A percentile compares a stretch with the other conserved stretches of the same genome.
phyloP scores from a whole-genome alignment of 2,797 vertebrate genomes.

The Brotula barbata region DNA sequence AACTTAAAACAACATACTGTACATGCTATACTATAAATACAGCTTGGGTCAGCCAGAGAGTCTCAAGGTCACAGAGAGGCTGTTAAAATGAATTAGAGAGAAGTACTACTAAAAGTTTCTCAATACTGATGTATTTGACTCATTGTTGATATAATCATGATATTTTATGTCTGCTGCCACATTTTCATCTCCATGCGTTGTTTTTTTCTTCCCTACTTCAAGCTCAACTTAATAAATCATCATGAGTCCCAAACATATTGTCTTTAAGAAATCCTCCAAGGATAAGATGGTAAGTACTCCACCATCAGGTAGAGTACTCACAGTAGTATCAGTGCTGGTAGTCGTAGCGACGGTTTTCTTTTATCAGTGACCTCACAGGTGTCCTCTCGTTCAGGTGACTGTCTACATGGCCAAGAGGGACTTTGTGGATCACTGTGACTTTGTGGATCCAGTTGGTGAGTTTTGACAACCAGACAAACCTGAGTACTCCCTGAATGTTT shows the following conservation, averaged over 20 bases:
- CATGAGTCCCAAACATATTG: slow-evolving; percentile 79
- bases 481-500: too few relatives aligned
- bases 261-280: slow-evolving; percentile 88
- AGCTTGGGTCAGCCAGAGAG: too few relatives aligned
- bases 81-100: too few relatives aligned
- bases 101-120: too few relatives aligned
- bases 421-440: slow-evolving; percentile 85
- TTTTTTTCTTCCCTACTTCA: slow-evolving; percentile 12
- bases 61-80: too few relatives aligned
- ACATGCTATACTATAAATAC: too few relatives aligned
- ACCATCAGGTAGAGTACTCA: not conserved
- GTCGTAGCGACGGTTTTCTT: too few relatives aligned
- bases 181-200: not conserved
- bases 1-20: too few relatives aligned
- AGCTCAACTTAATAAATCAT: slow-evolving; percentile 13
- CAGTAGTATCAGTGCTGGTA: not conserved
- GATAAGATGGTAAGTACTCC: slow-evolving; percentile 88
- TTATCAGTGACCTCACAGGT: too few relatives aligned
- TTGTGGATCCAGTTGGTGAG: slow-evolving; percentile 91
- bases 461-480: slow-evolving; percentile 3
- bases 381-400: slow-evolving; percentile 76
- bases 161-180: too few relatives aligned
- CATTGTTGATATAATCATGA: too few relatives aligned
- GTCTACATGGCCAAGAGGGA: slow-evolving; percentile 91
- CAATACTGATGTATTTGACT: too few relatives aligned